Conservation (phyloP, 2,888 invertebrate genomes). For the Eudemis profundana region DNA sequence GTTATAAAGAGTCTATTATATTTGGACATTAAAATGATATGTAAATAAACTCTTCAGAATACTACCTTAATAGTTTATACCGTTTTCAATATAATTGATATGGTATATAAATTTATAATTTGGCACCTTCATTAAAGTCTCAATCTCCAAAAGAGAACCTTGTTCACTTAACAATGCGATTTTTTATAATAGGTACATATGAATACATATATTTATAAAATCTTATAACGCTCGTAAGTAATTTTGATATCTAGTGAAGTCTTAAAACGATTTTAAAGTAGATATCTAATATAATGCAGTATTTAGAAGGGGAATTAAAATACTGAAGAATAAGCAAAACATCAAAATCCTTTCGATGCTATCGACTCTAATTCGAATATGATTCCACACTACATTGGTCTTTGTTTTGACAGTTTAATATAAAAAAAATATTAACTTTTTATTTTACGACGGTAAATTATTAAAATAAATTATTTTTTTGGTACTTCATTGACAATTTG, state of each 20-base stretch:
- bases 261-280: too few relatives aligned
- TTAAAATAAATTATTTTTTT: conserved; percentile 4
- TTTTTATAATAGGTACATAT: conserved; percentile 35
- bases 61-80: conserved; percentile 51
- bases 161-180: conserved; percentile 48
- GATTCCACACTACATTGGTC: too few relatives aligned
- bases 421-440: neutral
- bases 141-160: conserved; percentile 52
- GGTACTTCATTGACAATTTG: conserved; percentile 28
- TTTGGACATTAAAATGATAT: conserved; percentile 53
- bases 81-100: conserved; percentile 44
- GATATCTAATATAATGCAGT: neutral
- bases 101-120: conserved; percentile 52
- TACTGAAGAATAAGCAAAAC: neutral
- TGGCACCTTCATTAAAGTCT: conserved; percentile 63
- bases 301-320: neutral
- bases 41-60: conserved; percentile 54
- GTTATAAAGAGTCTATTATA: neutral
- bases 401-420: too few relatives aligned
- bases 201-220: conserved; percentile 13
- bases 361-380: too few relatives aligned
- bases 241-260: conserved; percentile 2
- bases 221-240: conserved; percentile 8
- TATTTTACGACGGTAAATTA: conserved; percentile 14
- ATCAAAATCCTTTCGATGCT: neutral